A percentile compares a stretch with the other conserved stretches of the same genome.
phyloP scores from a whole-genome alignment of 2,797 vertebrate species.

The Hoplostethus mediterraneus region DNA sequence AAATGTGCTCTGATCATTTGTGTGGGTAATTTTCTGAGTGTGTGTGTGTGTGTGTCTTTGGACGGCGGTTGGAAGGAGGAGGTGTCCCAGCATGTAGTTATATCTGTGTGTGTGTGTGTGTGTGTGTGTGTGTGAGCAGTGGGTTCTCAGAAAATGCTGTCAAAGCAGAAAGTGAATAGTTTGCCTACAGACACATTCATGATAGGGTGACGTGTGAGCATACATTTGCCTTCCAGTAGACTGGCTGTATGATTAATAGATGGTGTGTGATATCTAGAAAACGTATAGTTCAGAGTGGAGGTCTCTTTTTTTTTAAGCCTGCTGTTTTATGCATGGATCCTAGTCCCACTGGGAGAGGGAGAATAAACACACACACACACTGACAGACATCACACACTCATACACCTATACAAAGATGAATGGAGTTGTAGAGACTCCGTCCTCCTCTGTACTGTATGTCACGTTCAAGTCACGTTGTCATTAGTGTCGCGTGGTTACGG shows the following conservation, averaged over 20 bases:
- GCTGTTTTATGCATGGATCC: conserved; percentile 32
- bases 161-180: conserved; percentile 72
- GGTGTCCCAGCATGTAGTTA: conserved; percentile 46
- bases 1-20: conserved; percentile 51
- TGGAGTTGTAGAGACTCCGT: conserved; percentile 14
- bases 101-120: conserved; percentile 30
- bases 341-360: conserved; percentile 38
- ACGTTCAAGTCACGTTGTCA: conserved; percentile 30
- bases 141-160: conserved; percentile 65
- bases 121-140: conserved; percentile 36
- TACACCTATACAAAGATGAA: neutral
- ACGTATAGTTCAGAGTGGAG: conserved; percentile 32
- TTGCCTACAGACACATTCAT: conserved; percentile 64
- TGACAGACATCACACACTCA: conserved; percentile 5
- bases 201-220: conserved; percentile 52
- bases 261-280: conserved; percentile 42
- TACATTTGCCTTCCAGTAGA: conserved; percentile 59
- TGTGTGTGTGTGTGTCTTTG: conserved; percentile 29
- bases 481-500: conserved; percentile 17
- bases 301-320: conserved; percentile 4
- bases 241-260: conserved; percentile 51
- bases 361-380: conserved; percentile 7
- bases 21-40: conserved; percentile 43
- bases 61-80: neutral
- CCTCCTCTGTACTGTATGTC: conserved; percentile 20